Evolutionary conservation across 2,113 vertebrate genomes (phyloP).

Genomic region (Alouatta palliata): DNA sequence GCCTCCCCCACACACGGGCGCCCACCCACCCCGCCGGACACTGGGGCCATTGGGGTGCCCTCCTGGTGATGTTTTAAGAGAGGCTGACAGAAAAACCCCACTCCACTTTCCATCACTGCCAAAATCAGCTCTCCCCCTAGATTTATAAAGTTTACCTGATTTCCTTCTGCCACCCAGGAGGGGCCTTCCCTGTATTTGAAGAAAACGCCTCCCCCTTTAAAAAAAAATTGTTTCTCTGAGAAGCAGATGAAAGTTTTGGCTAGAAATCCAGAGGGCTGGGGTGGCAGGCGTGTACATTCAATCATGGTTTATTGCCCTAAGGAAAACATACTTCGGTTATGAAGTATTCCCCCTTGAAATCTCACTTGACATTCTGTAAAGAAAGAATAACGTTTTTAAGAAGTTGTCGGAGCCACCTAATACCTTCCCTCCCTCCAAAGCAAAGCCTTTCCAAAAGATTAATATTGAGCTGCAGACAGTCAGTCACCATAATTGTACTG

Average conservation of each 20-base stretch:
- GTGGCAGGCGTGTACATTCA: slow-evolving; percentile 69
- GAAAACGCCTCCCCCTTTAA: slow-evolving; percentile 72
- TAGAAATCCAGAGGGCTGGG: slow-evolving; percentile 61
- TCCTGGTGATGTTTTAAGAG: slow-evolving; percentile 60
- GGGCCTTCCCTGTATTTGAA: slow-evolving; percentile 70
- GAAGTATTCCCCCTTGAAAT: slow-evolving; percentile 83
- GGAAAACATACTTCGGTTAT: slow-evolving; percentile 82
- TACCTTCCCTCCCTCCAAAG: slow-evolving; percentile 75
- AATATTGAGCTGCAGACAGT: slow-evolving; percentile 48
- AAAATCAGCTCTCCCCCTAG: slow-evolving; percentile 69
- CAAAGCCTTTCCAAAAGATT: slow-evolving; percentile 72
- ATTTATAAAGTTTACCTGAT: slow-evolving; percentile 70
- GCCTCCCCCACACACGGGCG: neutral
- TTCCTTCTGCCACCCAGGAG: slow-evolving; percentile 77
- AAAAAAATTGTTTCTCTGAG: slow-evolving; percentile 74
- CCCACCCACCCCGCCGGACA: neutral
- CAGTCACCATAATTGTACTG: slow-evolving; percentile 13
- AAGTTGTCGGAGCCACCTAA: slow-evolving; percentile 75
- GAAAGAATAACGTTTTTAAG: slow-evolving; percentile 82
- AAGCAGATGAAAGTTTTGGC: slow-evolving; percentile 80
- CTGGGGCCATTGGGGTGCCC: slow-evolving; percentile 27
- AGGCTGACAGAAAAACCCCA: slow-evolving; percentile 69
- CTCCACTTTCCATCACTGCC: slow-evolving; percentile 63
- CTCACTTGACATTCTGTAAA: slow-evolving; percentile 81
- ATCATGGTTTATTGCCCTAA: slow-evolving; percentile 80